Conservation (phyloP, 2,797 vertebrate genomes). For the Urocyon cinereoargenteus region DNA sequence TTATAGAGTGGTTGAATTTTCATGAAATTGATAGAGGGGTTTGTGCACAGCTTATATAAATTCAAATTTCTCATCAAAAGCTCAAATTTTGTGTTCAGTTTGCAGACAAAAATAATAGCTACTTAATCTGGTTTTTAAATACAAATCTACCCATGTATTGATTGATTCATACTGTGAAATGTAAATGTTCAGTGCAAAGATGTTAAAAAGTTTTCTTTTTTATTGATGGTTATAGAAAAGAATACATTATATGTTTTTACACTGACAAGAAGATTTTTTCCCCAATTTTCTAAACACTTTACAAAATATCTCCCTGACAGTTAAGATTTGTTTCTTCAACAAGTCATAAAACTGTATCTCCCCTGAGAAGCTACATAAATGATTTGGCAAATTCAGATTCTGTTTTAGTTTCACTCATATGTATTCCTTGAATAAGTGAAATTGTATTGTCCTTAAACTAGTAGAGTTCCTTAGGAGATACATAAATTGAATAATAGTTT, state of each 20-base stretch:
- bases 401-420: not conserved
- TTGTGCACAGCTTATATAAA: not conserved
- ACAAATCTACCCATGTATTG: not conserved
- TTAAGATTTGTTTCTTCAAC: not conserved
- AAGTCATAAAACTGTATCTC: not conserved
- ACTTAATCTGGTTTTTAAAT: not conserved
- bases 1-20: not conserved
- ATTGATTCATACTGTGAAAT: not conserved
- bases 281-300: not conserved
- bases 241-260: not conserved
- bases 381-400: constrained; percentile 4
- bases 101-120: not conserved
- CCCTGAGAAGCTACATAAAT: not conserved
- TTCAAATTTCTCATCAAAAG: not conserved
- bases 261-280: not conserved
- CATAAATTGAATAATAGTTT: not conserved
- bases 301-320: not conserved
- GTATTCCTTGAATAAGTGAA: not conserved
- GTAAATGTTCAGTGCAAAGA: not conserved
- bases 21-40: not conserved
- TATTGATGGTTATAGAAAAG: not conserved
- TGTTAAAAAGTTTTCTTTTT: not conserved
- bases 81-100: not conserved
- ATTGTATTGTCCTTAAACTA: not conserved
- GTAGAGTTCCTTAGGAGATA: not conserved